Evolutionary conservation across 2,888 invertebrate genomes (phyloP).

Genomic region (Hybos culiciformis): DNA sequence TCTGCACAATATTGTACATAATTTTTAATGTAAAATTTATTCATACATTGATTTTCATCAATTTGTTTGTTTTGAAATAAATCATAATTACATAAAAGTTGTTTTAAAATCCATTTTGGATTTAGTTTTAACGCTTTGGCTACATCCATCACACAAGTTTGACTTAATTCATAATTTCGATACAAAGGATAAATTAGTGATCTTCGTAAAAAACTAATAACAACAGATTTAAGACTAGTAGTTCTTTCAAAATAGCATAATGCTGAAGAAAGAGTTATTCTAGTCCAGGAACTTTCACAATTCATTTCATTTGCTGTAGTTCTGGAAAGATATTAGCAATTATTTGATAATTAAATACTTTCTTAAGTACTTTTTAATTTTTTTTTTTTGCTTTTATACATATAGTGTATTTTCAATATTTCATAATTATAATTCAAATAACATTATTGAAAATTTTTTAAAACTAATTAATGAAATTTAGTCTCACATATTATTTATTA

Average conservation of each 20-base stretch:
- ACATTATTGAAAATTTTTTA: background rate
- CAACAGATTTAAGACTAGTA: constrained; percentile 23
- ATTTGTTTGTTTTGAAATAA: constrained; percentile 20
- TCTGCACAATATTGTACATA: constrained; percentile 25
- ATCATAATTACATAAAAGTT: constrained; percentile 25
- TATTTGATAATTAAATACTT: background rate
- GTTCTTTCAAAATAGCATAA: constrained; percentile 29
- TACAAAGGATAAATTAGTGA: constrained; percentile 30
- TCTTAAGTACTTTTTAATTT: too few species aligned
- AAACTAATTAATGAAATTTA: too few species aligned
- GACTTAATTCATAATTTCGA: constrained; percentile 29
- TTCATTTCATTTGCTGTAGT: constrained; percentile 28
- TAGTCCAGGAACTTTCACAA: constrained; percentile 32
- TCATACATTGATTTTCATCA: constrained; percentile 22
- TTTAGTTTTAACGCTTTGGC: constrained; percentile 26
- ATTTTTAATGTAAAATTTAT: constrained; percentile 26
- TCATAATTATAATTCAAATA: too few species aligned
- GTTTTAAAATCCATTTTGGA: constrained; percentile 27
- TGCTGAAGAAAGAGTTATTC: constrained; percentile 26
- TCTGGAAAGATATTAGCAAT: constrained; percentile 10
- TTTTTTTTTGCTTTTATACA: too few species aligned
- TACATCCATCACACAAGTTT: constrained; percentile 26
- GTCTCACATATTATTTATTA: too few species aligned
- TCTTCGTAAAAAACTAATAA: constrained; percentile 29
- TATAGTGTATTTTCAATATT: too few species aligned